Evolutionary conservation across 2,888 invertebrate genomes (phyloP), one percentile per base, ranked within the genome.

Genomic region (Macaria notata): DNA sequence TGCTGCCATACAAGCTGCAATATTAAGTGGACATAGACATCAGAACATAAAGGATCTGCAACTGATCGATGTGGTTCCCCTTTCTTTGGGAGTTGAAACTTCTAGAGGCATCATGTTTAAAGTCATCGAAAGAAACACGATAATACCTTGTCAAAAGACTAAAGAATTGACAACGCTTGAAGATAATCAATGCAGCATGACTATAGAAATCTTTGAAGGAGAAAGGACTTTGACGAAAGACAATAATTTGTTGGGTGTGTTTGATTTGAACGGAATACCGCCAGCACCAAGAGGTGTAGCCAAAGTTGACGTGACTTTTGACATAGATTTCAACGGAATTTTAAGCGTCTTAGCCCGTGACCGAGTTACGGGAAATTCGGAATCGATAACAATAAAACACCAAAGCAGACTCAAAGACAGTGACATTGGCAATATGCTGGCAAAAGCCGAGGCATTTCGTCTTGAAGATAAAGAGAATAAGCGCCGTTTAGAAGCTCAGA

Each of bases 131-230:
- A 69, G 76, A 9, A 86, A 87, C 54, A 86, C 84, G 0, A 68
- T 78, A 0, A 83, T 87, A 49, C 88, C 88, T 9, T 87, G 86
- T 54, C 72, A 71, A 2, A 67, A 62, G 4, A 81, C 80, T 50
- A 85, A 79, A 79, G 84, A 85, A 49, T 63, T 88, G 1, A 83
- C 86, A 0, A 86, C 88, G 0, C 49, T 80, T 56, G 81, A 83
- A n/a, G 86, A 88, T 53, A 76, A 86, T 55, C 87, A 87, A 68
- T 76, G 63, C 31, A 69, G 71, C 8, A 83, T 88, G 83, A 83
- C 82, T 0, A 87, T 88, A 31, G 85, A 87, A 62, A 72, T 88
- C 6, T 88, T 81, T 39, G 86, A 88, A 71, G 88, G 88, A 0
- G 88, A 88, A 64, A 66, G 88, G 7, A 68, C 73, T 8, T 61